Conservation (phyloP, 2,113 vertebrate species). For the Rhinolophus ferrumequinum region DNA sequence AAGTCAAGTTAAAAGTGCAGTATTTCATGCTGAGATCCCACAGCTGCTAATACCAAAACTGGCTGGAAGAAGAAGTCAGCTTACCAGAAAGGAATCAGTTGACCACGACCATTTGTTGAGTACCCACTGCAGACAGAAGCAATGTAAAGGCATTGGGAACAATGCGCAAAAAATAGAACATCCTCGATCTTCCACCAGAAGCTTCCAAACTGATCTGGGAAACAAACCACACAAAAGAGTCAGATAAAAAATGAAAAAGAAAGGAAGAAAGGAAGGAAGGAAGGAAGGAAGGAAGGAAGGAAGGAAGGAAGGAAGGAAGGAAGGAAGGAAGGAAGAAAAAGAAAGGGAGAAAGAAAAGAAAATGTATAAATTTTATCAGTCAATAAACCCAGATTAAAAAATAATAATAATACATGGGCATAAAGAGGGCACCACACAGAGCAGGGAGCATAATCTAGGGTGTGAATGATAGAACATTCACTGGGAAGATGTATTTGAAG, state of each 20-base stretch:
- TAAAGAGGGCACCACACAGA: not conserved
- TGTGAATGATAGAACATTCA: not conserved
- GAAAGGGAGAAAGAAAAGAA: no score
- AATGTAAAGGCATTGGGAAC: not conserved
- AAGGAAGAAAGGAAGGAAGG: no score
- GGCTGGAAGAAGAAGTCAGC: not conserved
- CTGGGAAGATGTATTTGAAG: not conserved
- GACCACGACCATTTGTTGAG: not conserved
- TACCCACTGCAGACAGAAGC: not conserved
- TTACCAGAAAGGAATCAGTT: not conserved
- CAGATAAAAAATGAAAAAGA: not conserved
- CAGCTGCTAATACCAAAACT: constrained; percentile 33
- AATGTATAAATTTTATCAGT: not conserved
- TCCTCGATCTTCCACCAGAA: not conserved
- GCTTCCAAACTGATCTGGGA: not conserved
- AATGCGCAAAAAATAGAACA: not conserved
- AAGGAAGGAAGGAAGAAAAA: no score
- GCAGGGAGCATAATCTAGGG: not conserved
- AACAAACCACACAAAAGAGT: not conserved
- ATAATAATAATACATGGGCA: not conserved
- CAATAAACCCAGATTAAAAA: not conserved
- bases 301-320: no score
- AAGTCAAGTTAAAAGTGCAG: not conserved
- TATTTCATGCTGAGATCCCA: not conserved
- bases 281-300: no score